Evolutionary conservation across 2,888 invertebrate species (phyloP).

Genomic region (Heteromyza rotundicornis): DNA sequence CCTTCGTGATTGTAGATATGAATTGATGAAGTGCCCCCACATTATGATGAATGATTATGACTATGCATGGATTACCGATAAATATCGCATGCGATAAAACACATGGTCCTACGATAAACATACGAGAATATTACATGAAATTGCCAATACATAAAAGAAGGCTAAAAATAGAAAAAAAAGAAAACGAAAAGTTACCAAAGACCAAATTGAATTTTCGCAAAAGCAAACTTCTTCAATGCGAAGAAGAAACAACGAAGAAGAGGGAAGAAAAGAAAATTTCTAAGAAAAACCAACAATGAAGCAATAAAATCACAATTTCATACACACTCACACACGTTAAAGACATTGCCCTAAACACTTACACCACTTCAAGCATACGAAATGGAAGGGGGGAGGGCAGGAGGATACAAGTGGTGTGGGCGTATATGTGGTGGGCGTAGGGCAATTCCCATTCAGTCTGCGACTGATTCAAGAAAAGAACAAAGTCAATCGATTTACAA

Average conservation of each 20-base stretch:
- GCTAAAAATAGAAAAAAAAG: too few relatives aligned
- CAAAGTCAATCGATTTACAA: neutral
- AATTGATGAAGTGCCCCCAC: neutral
- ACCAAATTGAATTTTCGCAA: too few relatives aligned
- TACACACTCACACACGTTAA: neutral
- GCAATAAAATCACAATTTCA: neutral
- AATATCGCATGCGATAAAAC: neutral
- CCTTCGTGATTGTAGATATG: too few relatives aligned
- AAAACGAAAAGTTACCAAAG: too few relatives aligned
- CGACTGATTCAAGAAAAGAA: neutral
- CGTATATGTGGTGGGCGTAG: neutral
- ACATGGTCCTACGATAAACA: neutral
- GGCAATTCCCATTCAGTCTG: too few relatives aligned
- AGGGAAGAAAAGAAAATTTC: too few relatives aligned
- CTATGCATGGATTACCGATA: neutral
- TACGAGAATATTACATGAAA: too few relatives aligned
- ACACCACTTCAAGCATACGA: neutral
- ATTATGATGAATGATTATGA: neutral
- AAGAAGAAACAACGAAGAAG: neutral
- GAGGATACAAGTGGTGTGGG: neutral
- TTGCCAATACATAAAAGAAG: too few relatives aligned
- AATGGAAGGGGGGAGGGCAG: neutral
- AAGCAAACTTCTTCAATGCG: too few relatives aligned
- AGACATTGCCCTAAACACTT: neutral
- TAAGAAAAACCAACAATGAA: neutral